Evolutionary conservation across 2,113 vertebrate genomes (phyloP), one percentile per base, ranked within the genome.

Genomic region (Manacus vitellinus): DNA sequence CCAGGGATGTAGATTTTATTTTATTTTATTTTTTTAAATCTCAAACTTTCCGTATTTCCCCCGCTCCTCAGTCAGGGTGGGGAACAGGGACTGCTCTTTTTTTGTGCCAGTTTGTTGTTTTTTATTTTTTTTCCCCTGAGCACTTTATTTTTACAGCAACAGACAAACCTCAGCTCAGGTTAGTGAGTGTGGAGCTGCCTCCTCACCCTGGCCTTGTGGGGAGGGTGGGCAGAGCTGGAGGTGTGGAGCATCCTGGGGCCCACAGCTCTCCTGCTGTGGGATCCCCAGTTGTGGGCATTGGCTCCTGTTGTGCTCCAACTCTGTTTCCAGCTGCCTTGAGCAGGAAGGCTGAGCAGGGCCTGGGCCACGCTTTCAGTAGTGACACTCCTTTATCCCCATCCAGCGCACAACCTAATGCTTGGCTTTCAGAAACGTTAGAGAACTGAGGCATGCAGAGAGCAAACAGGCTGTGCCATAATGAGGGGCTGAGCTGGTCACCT

Each of bases 131-230:
- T 20, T 3, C 0, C 30, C 41, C 70, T 55, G 67, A 95, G 86
- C 94, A 94, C 96, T 96, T 96, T 96, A 96, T 93, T 94, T 95
- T 89, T 87, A 75, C 77, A 84, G 73, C 88, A 96, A 92, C 94
- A 75, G 66, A 93, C 63, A 94, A 93, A 90, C 96, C 89, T 94
- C 86, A 93, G 91, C 62, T 95, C 80, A 74, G 82, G 55, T 84
- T 63, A 55, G 59, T 83, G 78, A 44, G 58, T 0, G 0, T 77
- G 55, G 82, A 78, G 79, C 61, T 96, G 89, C 72, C 35, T 87
- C 49, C 73, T 95, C 41, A 33, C 58, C 23, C 79, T 0, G 0
- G 39, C 68, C 54, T 51, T 46, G 35, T 8, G 47, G 59, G 63
- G 72, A 63, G 35, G 18, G n/a, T 1, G 5, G 59, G 67, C 70